phyloP scores from a whole-genome alignment of 2,113 vertebrate species.

The Pygoscelis adeliae region DNA sequence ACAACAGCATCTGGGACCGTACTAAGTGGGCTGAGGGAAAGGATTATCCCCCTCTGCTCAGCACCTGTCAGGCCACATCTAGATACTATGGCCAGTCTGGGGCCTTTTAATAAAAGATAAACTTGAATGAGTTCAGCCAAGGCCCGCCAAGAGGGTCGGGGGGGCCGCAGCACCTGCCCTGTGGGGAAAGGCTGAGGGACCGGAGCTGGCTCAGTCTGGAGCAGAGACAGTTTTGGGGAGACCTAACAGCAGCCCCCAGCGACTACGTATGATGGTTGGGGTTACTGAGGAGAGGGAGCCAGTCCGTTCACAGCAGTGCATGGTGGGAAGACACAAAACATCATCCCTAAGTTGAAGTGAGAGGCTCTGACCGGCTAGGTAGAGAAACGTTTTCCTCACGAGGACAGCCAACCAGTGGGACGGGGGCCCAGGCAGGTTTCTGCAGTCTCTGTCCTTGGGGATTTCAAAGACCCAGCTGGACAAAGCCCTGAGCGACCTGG shows the following conservation, averaged over 20 bases:
- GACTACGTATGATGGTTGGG: not conserved
- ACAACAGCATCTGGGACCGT: not conserved
- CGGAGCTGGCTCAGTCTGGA: not conserved
- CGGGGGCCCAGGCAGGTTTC: not conserved
- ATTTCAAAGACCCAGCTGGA: not conserved
- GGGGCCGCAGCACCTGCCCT: not conserved
- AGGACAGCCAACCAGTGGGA: not conserved
- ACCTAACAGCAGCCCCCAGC: not conserved
- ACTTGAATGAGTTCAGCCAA: not conserved
- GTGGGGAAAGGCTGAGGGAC: not conserved
- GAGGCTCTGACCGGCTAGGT: not conserved
- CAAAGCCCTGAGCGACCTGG: not conserved
- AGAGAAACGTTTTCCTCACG: not conserved
- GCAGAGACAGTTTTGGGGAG: not conserved
- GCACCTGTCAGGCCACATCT: not conserved
- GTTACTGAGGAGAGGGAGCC: not conserved
- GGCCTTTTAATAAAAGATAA: not conserved
- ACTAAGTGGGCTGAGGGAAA: not conserved
- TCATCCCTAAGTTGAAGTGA: not conserved
- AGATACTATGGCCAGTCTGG: too few relatives aligned
- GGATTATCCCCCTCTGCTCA: not conserved
- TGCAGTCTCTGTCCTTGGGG: not conserved
- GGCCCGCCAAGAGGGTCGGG: too few relatives aligned
- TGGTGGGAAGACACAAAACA: not conserved
- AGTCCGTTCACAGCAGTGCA: not conserved